phyloP scores from a whole-genome alignment of 2,113 vertebrate genomes.

The Echinops telfairi region DNA sequence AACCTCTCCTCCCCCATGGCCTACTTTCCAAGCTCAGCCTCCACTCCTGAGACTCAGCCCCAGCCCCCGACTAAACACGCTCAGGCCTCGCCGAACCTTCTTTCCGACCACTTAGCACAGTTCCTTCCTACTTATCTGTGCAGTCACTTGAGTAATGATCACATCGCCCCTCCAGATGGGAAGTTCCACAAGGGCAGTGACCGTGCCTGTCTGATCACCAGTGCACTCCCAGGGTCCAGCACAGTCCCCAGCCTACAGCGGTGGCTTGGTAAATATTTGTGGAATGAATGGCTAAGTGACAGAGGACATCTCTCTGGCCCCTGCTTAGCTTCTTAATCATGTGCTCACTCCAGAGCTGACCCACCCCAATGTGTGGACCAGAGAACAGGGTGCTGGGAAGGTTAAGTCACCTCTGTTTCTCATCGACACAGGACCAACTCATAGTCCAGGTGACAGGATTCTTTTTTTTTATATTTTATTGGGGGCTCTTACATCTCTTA shows the following conservation, averaged over 20 bases:
- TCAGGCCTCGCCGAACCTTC: background rate
- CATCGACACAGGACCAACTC: background rate
- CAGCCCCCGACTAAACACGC: background rate
- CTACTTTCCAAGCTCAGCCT: constrained; percentile 50
- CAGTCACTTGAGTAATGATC: constrained; percentile 27
- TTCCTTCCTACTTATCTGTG: constrained; percentile 38
- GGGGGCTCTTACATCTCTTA: too few relatives aligned
- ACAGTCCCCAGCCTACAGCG: background rate
- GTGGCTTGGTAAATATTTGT: constrained; percentile 57
- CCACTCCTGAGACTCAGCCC: constrained; percentile 21
- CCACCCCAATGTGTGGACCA: background rate
- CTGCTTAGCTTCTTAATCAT: constrained; percentile 24
- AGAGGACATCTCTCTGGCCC: constrained; percentile 7
- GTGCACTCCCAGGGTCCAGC: background rate
- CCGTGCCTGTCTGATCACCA: background rate
- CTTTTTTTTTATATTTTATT: background rate
- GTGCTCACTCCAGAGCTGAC: background rate
- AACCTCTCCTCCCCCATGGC: background rate
- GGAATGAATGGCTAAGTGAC: constrained; percentile 49
- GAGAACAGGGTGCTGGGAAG: background rate
- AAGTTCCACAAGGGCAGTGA: background rate
- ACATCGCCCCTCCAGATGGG: constrained; percentile 36
- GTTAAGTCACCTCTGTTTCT: background rate
- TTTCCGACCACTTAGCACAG: constrained; percentile 23
- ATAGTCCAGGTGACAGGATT: background rate